A percentile compares a stretch with the other conserved stretches of the same genome.
phyloP scores from a whole-genome alignment of 2,797 vertebrate species.

The Alosa sapidissima region DNA sequence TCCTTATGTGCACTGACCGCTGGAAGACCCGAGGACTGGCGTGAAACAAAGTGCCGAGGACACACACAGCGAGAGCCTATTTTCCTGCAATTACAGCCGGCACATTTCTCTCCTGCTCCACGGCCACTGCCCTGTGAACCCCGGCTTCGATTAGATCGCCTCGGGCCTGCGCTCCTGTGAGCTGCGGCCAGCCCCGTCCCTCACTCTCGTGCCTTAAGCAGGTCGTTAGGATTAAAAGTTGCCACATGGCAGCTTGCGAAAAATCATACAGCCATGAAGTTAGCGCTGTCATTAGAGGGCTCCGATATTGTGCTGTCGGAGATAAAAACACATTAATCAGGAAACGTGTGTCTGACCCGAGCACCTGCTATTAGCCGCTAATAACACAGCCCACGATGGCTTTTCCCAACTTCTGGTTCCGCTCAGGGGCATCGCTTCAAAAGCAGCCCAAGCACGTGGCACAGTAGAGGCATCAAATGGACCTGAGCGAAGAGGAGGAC shows the following conservation, averaged over 20 bases:
- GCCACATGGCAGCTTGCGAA: not conserved
- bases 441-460: not conserved
- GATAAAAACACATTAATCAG: constrained; percentile 31
- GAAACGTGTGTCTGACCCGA: constrained; percentile 1
- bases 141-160: not conserved
- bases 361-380: constrained; percentile 39
- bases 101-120: constrained; percentile 24
- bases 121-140: constrained; percentile 7
- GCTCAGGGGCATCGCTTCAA: not conserved
- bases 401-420: not conserved
- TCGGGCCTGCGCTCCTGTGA: not conserved
- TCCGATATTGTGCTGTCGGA: not conserved
- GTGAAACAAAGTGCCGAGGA: constrained; percentile 45
- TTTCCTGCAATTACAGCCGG: constrained; percentile 52
- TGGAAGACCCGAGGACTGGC: constrained; percentile 30
- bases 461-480: constrained; percentile 28
- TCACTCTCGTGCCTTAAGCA: not conserved
- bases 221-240: not conserved
- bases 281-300: not conserved
- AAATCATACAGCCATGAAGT: constrained; percentile 8
- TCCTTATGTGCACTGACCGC: constrained; percentile 55
- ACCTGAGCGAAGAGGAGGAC: constrained; percentile 1
- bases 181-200: not conserved
- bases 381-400: constrained; percentile 29
- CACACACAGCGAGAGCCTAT: constrained; percentile 43